phyloP scores from a whole-genome alignment of 2,888 invertebrate species.

The Tetranychus piercei region DNA sequence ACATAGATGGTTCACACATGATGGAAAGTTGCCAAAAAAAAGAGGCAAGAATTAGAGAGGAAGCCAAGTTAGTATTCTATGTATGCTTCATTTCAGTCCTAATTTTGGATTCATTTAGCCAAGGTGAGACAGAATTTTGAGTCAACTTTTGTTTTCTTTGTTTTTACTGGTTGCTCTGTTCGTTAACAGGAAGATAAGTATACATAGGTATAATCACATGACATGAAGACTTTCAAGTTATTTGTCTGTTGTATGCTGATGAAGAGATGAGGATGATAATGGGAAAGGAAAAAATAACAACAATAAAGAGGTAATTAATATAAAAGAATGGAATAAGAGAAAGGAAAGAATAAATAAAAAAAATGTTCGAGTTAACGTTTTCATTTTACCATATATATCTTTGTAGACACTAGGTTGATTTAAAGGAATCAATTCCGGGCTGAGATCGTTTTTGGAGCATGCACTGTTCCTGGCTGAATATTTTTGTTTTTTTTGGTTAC shows the following conservation, averaged over 20 bases:
- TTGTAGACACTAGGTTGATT: conserved; percentile 19
- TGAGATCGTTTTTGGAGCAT: conserved; percentile 17
- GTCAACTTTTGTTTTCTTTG: no score
- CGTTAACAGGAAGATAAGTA: neutral
- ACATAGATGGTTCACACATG: neutral
- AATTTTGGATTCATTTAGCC: neutral
- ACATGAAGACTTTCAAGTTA: neutral
- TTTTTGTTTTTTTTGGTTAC: neutral
- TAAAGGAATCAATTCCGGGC: conserved; percentile 20
- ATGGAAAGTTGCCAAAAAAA: neutral
- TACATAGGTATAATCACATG: neutral
- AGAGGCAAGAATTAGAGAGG: neutral
- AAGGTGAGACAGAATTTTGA: neutral
- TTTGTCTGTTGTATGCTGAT: neutral
- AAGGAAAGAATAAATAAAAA: neutral
- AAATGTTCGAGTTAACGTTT: neutral
- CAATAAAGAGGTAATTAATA: neutral
- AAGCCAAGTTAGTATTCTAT: neutral
- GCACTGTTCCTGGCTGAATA: conserved; percentile 8
- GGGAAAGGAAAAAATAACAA: neutral
- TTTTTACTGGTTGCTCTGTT: neutral
- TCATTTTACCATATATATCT: conserved; percentile 14
- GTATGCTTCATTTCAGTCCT: neutral
- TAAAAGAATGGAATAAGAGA: neutral
- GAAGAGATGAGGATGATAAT: conserved; percentile 1